A percentile compares a stretch with the other conserved stretches of the same genome.
These are phyloP conservation scores for Ameiurus melas DNA, from an alignment of 2,113 vertebrate genomes.

Conservation along the genomic window DNA sequence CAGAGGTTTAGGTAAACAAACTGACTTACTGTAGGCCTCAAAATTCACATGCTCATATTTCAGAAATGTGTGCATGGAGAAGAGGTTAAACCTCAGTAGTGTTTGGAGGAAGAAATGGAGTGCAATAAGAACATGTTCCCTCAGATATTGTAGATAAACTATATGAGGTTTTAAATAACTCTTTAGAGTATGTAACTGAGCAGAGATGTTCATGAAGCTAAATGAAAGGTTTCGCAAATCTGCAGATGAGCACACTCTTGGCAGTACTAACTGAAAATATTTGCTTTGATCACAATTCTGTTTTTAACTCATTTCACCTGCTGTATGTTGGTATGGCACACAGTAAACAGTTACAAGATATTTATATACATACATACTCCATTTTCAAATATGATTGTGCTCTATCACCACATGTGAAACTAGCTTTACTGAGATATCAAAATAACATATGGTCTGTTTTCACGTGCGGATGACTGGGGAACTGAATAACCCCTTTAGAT, in stretches of 20 bases:
- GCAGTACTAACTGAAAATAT: not conserved
- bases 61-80: not conserved
- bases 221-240: conserved; percentile 20
- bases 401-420: conserved; percentile 14
- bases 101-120: conserved; percentile 8
- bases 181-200: not conserved
- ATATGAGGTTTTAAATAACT: not conserved
- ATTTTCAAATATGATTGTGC: conserved; percentile 12
- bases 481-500: conserved; percentile 8
- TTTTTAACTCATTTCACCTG: conserved; percentile 6
- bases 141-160: not conserved
- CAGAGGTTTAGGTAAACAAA: conserved; percentile 42
- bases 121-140: not conserved
- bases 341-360: conserved; percentile 19
- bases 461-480: not conserved
- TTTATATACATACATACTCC: conserved; percentile 24
- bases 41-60: conserved; percentile 1
- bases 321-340: conserved; percentile 31
- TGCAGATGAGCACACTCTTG: not conserved
- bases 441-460: conserved; percentile 18
- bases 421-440: conserved; percentile 24
- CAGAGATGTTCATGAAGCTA: not conserved
- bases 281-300: not conserved
- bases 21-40: conserved; percentile 21
- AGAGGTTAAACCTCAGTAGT: not conserved